These are phyloP conservation scores for Trachops cirrhosus DNA, from an alignment of 2,797 vertebrate species.

Conservation along the genomic window DNA sequence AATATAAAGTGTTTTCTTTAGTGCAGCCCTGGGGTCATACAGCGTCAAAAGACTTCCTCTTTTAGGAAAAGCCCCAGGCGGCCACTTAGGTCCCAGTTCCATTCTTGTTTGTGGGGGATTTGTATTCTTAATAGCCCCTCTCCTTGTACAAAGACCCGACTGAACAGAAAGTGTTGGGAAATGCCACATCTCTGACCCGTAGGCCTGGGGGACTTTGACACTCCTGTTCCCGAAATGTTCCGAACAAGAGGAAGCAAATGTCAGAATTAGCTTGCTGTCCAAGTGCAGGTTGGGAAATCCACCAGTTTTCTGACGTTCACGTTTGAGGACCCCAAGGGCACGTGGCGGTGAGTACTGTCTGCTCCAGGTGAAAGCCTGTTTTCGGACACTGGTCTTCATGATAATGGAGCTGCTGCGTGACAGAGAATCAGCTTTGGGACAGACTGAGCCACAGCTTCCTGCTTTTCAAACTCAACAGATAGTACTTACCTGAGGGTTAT, in stretches of 20 bases:
- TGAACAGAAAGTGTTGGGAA: not conserved
- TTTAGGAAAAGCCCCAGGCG: constrained; percentile 54
- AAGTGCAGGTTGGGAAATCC: not conserved
- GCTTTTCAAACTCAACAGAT: not conserved
- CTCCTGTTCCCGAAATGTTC: not conserved
- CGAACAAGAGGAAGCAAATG: not conserved
- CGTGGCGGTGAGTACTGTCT: not conserved
- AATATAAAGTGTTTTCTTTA: not conserved
- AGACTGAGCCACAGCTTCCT: not conserved
- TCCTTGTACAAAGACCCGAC: not conserved
- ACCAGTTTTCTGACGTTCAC: not conserved
- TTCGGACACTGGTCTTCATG: not conserved
- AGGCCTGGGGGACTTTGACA: not conserved
- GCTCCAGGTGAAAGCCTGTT: not conserved
- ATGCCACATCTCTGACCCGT: not conserved
- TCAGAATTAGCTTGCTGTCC: not conserved
- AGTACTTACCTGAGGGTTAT: not conserved
- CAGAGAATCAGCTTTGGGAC: not conserved
- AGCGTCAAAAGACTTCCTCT: constrained; percentile 48
- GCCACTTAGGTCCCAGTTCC: not conserved
- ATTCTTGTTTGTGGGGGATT: not conserved
- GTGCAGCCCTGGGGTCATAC: not conserved
- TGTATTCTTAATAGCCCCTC: not conserved
- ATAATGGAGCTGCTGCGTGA: not conserved
- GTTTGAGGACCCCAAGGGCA: not conserved